These are phyloP conservation scores for Diuraphis noxia DNA, from an alignment of 1,140 invertebrate species.

Conservation along the genomic window DNA sequence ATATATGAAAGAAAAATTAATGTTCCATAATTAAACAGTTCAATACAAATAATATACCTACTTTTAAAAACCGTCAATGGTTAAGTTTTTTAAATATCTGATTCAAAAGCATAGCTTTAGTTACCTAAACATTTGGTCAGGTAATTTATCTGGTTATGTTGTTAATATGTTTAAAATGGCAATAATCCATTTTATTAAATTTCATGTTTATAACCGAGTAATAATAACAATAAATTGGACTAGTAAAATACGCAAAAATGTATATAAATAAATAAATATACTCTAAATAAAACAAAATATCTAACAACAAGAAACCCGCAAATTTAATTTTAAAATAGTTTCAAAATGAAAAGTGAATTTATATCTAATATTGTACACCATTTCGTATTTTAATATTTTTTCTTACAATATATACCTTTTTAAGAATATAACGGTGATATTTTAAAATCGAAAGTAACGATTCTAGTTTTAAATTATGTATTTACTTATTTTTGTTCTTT, in stretches of 20 bases:
- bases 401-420: neutral
- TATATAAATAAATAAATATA: too few species aligned
- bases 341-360: neutral
- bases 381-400: too few species aligned
- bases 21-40: too few species aligned
- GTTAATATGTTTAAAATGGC: neutral
- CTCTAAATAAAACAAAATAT: neutral
- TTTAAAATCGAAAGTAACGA: neutral
- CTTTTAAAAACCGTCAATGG: too few species aligned
- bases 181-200: neutral
- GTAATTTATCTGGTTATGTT: neutral
- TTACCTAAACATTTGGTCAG: too few species aligned
- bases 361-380: neutral
- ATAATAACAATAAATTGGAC: neutral
- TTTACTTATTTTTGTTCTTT: neutral
- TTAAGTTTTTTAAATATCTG: too few species aligned
- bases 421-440: too few species aligned
- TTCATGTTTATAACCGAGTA: too few species aligned
- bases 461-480: slow-evolving; percentile 15
- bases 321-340: neutral
- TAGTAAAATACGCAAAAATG: neutral
- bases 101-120: too few species aligned
- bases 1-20: neutral
- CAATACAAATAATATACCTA: neutral
- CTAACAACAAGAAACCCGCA: neutral